Conservation (phyloP, 92 coral and sea anemone species). For the Heliopora coerulea region DNA sequence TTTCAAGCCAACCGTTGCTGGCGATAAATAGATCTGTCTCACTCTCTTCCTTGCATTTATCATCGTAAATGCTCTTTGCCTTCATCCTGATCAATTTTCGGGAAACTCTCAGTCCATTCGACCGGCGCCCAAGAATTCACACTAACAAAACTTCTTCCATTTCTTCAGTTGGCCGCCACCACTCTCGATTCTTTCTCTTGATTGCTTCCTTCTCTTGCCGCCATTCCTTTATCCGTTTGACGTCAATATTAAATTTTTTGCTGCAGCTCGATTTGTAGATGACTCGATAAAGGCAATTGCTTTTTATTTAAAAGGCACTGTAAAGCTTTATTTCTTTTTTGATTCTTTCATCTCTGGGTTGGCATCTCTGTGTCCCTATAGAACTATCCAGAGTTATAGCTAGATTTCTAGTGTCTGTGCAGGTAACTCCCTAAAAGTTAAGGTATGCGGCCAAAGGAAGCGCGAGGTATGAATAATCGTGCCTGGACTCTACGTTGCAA, state of each 20-base stretch:
- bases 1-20: not conserved
- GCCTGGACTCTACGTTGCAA: too few species aligned
- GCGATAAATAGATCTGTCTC: not conserved
- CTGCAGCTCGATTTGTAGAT: too few species aligned
- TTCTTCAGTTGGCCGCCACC: not conserved
- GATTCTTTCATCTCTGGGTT: too few species aligned
- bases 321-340: too few species aligned
- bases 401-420: too few species aligned
- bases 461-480: too few species aligned
- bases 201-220: not conserved
- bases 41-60: not conserved
- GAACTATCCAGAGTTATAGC: too few species aligned
- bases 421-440: too few species aligned
- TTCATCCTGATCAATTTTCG: not conserved
- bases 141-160: not conserved
- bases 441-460: too few species aligned
- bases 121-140: not conserved
- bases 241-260: not conserved
- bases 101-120: not conserved
- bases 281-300: too few species aligned
- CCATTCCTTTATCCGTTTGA: not conserved
- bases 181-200: not conserved
- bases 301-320: too few species aligned
- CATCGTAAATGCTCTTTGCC: not conserved
- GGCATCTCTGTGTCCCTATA: too few species aligned